These are phyloP conservation scores for Oophaga pumilio DNA, from an alignment of 2,113 vertebrate species.

Conservation along the genomic window DNA sequence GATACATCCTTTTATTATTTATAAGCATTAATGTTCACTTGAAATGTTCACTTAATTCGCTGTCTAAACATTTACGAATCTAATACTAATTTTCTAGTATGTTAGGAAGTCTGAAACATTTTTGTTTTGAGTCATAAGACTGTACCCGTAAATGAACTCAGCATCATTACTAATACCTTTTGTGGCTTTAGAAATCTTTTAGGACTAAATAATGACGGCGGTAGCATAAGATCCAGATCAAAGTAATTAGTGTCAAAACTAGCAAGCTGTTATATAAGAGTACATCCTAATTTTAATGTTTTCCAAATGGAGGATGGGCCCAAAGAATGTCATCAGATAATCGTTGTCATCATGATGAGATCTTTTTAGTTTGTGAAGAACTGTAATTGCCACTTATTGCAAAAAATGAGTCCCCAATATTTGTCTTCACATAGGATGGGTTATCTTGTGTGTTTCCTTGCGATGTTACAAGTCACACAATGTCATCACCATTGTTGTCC, in stretches of 20 bases:
- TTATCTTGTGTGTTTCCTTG: too few relatives aligned
- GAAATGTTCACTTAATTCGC: constrained; percentile 48
- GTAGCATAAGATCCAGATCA: background rate
- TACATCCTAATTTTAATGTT: too few relatives aligned
- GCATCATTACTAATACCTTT: background rate
- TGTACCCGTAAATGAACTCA: background rate
- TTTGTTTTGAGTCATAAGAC: background rate
- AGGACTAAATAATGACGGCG: background rate
- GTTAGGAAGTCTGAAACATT: constrained; percentile 1
- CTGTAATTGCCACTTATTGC: too few relatives aligned
- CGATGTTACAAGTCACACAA: too few relatives aligned
- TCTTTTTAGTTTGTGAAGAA: too few relatives aligned
- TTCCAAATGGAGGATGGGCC: too few relatives aligned
- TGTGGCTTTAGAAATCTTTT: background rate
- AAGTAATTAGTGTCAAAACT: background rate
- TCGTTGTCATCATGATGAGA: too few relatives aligned
- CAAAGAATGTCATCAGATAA: too few relatives aligned
- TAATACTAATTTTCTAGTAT: constrained; percentile 37
- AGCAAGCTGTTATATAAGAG: background rate
- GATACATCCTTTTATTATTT: constrained; percentile 37
- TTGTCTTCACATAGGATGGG: too few relatives aligned
- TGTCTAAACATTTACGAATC: constrained; percentile 46
- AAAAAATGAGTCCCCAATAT: too few relatives aligned
- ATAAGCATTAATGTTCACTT: constrained; percentile 48
- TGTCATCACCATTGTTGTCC: too few relatives aligned